Conservation (phyloP, 2,113 vertebrate genomes). For the Macroglossus sobrinus region DNA sequence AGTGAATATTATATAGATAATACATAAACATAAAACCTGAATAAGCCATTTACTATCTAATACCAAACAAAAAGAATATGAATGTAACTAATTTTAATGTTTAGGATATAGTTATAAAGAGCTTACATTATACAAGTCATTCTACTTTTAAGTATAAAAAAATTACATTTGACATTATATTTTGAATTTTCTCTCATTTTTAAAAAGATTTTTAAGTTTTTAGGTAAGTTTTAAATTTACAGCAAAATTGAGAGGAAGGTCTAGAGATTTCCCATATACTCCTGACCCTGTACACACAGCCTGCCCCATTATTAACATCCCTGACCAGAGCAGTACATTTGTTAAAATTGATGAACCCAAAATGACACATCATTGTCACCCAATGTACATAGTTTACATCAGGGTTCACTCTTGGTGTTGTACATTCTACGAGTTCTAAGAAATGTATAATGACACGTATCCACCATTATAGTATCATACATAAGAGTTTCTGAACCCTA, state of each 20-base stretch:
- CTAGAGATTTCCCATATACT: neutral
- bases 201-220: neutral
- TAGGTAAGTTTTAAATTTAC: neutral
- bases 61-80: conserved; percentile 46
- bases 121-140: neutral
- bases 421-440: neutral
- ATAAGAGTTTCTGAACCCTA: neutral
- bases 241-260: neutral
- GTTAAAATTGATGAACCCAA: neutral
- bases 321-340: rapidly evolving
- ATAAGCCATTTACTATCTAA: neutral
- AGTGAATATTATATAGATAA: conserved; percentile 38
- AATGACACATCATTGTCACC: neutral
- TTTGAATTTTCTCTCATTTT: neutral
- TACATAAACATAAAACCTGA: conserved; percentile 32
- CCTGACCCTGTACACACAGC: too few relatives aligned
- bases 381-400: neutral
- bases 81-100: neutral
- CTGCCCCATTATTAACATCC: neutral
- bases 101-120: neutral
- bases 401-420: neutral
- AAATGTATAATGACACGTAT: rapidly evolving
- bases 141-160: neutral
- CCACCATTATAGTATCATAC: neutral
- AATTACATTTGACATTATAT: neutral